phyloP scores from a whole-genome alignment of 92 coral and sea anemone genomes.

The Porites lobata region DNA sequence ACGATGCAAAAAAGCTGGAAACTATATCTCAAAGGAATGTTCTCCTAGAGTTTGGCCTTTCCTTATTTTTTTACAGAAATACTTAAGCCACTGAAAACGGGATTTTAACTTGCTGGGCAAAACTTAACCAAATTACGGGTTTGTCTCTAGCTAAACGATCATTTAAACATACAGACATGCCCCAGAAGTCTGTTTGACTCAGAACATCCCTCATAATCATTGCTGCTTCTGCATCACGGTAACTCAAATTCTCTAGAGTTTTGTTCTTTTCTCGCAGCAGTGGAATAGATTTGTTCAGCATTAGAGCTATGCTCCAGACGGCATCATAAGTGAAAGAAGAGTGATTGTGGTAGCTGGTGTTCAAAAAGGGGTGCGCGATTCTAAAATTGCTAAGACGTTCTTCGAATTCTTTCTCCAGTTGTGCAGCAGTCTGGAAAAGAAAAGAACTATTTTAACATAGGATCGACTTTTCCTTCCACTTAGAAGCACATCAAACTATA shows the following conservation, averaged over 20 bases:
- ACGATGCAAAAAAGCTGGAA: too few species aligned
- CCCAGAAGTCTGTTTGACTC: conserved; percentile 70
- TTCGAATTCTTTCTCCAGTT: conserved; percentile 65
- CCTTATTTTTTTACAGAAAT: too few species aligned
- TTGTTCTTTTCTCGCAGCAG: conserved; percentile 68
- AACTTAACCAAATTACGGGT: too few species aligned
- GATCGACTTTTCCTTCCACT: too few species aligned
- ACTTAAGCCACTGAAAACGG: too few species aligned
- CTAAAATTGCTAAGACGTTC: background rate
- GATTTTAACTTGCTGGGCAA: too few species aligned
- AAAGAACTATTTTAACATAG: background rate
- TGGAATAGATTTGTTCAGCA: conserved; percentile 79
- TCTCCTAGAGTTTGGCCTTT: too few species aligned
- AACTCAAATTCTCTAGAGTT: conserved; percentile 65
- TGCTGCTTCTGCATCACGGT: conserved; percentile 43
- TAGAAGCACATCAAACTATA: too few species aligned
- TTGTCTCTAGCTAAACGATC: too few species aligned
- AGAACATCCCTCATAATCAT: conserved; percentile 55
- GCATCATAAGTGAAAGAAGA: conserved; percentile 87
- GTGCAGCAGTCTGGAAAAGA: conserved; percentile 63
- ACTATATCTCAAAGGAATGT: too few species aligned
- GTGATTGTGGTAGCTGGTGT: conserved; percentile 62
- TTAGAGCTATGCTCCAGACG: conserved; percentile 82
- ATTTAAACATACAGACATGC: conserved; percentile 84
- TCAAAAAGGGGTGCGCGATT: background rate